phyloP scores from a whole-genome alignment of 2,888 invertebrate genomes.

The Tetrapedia diversipes region DNA sequence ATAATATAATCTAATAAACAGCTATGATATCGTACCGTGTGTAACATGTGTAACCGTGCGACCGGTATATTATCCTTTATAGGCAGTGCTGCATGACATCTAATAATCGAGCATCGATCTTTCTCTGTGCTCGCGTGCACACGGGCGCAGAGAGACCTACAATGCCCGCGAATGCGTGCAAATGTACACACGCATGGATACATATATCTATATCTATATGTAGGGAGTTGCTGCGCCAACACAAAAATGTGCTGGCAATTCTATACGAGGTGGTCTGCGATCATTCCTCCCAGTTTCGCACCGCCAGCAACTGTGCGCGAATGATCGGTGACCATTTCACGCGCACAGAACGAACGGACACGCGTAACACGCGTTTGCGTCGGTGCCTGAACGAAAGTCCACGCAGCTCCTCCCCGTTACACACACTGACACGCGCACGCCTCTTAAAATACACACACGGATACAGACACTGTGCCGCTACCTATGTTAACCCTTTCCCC shows the following conservation, averaged over 20 bases:
- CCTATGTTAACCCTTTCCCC: constrained; percentile 23
- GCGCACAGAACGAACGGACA: too few species aligned
- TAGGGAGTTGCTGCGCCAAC: too few species aligned
- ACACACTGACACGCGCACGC: not conserved
- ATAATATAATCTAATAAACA: constrained; percentile 40
- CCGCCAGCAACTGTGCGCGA: too few species aligned
- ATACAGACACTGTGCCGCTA: not conserved
- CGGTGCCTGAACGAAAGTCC: too few species aligned
- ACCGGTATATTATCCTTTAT: constrained; percentile 33
- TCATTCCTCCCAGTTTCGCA: too few species aligned
- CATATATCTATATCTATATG: not conserved
- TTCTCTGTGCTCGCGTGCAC: constrained; percentile 23
- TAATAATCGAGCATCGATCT: constrained; percentile 48
- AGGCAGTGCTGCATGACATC: constrained; percentile 46
- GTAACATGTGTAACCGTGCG: constrained; percentile 47
- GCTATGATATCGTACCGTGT: constrained; percentile 54
- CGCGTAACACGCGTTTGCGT: not conserved
- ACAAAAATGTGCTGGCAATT: too few species aligned
- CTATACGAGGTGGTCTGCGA: too few species aligned
- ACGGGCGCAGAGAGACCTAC: not conserved
- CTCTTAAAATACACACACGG: too few species aligned
- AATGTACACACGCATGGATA: not conserved
- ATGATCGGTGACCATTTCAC: too few species aligned
- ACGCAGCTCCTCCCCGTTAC: too few species aligned
- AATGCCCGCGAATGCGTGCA: not conserved